Base-by-base conservation (phyloP, 2,113 vertebrate species). In the Rhabdornis inornatus region DNA sequence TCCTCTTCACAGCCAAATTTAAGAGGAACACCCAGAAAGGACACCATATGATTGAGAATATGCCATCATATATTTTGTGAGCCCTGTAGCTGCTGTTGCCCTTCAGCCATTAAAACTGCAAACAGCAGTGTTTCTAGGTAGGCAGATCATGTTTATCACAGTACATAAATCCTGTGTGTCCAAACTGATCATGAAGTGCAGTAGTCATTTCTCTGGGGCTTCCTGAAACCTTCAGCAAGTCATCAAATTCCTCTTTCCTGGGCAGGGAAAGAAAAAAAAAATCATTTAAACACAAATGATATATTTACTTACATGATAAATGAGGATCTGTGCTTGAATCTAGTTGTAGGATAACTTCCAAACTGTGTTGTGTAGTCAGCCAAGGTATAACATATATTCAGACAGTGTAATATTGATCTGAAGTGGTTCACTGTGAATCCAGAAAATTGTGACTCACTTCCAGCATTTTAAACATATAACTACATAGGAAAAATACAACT, bases 271-370 rank as follows among this genome's bases (percentile, higher is more conserved):
- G 11, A 16, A n/a, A 16, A 25, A 44, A 35, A 6, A 20, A 15
- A 74, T 63, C 3, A 68, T 72, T 90, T 87, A 92, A 94, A 78
- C 5, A 13, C 20, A 70, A 91, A 81, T 66, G 3, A 87, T 66
- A 45, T 52, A 79, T 79, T 91, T 80, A 47, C 15, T 45, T 82
- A n/a, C 9, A 11, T 47, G 47, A 75, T 82, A 78, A 84, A 84
- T 75, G 65, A 13, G 27, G 28, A 71, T 75, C 50, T 91, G 37
- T 87, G 23, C 40, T 76, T 87, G 44, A 89, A 63, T 56, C 49
- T 85, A 60, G 39, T 52, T 50, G n/a, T 57, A 83, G 75, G 35
- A 90, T 35, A 80, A 65, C 28, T 96, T 93, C 83, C 82, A 96
- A 69, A 37, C 12, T 53, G 11, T 87, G 49, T 35, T 88, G 25